Evolutionary conservation across 2,888 invertebrate genomes (phyloP).

Genomic region (Brassicogethes aeneus): DNA sequence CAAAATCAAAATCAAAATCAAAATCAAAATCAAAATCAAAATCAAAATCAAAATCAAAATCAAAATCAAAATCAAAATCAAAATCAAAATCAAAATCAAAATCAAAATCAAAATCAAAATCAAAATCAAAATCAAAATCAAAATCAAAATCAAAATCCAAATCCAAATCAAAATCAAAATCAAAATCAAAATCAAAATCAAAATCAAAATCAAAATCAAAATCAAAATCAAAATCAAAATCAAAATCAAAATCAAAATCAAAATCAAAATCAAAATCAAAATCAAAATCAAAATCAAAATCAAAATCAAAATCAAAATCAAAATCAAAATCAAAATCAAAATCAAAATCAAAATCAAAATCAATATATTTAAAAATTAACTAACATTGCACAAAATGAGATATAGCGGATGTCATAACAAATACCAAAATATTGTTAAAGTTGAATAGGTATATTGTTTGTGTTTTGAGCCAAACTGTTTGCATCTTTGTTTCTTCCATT

Average conservation of each 20-base stretch:
- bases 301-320: not conserved
- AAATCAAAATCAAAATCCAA: not conserved
- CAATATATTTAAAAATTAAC: no score
- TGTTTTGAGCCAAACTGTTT: no score
- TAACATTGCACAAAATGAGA: no score
- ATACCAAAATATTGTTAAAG: no score
- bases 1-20: not conserved
- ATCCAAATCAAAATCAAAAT: not conserved
- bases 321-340: not conserved
- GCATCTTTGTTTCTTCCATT: no score
- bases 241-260: not conserved
- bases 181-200: not conserved
- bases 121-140: not conserved
- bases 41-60: not conserved
- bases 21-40: not conserved
- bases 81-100: not conserved
- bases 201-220: not conserved
- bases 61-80: not conserved
- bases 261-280: not conserved
- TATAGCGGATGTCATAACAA: no score
- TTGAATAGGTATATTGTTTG: no score
- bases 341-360: no score
- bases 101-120: not conserved
- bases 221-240: not conserved
- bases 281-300: not conserved